A percentile compares a stretch with the other conserved stretches of the same genome.
phyloP scores from a whole-genome alignment of 35 echinoderm and acorn worm species.

The Amphiura filiformis region DNA sequence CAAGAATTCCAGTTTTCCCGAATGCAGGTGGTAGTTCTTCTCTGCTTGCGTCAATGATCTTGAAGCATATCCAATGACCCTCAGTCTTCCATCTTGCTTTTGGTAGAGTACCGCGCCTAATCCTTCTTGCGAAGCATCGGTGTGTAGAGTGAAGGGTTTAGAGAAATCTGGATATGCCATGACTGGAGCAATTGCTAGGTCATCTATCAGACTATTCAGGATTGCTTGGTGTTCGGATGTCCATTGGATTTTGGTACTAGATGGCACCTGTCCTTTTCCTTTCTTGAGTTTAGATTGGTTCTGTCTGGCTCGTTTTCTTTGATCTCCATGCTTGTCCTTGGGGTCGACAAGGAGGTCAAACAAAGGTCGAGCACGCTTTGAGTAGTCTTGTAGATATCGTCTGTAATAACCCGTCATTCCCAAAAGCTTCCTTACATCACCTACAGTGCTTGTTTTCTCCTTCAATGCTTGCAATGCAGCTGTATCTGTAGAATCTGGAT shows the following conservation, averaged over 20 bases:
- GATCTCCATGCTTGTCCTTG: no score
- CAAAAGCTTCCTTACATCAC: conserved; percentile 24
- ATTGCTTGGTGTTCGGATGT: conserved; percentile 28
- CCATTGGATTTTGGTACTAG: conserved; percentile 53
- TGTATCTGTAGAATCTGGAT: conserved; percentile 1
- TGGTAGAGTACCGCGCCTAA: conserved; percentile 74
- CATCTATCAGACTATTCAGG: conserved; percentile 44
- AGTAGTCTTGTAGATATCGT: conserved; percentile 10
- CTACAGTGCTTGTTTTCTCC: conserved; percentile 22
- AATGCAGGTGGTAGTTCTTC: conserved; percentile 72
- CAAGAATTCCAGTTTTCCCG: conserved; percentile 68
- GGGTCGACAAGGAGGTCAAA: not conserved
- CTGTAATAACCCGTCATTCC: conserved; percentile 45
- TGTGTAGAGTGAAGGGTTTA: conserved; percentile 55
- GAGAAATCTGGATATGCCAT: conserved; percentile 63
- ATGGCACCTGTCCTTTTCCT: conserved; percentile 9
- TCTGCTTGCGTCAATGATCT: conserved; percentile 37
- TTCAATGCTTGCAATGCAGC: not conserved
- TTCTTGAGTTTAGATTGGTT: no score
- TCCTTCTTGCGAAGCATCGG: conserved; percentile 65
- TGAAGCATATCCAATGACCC: conserved; percentile 58
- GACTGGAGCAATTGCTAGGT: conserved; percentile 42
- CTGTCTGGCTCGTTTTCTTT: no score
- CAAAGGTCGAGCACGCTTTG: conserved; percentile 2
- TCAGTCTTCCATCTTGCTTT: conserved; percentile 23